These are phyloP conservation scores for Sesia apiformis DNA, from an alignment of 2,888 invertebrate genomes.

Conservation along the genomic window DNA sequence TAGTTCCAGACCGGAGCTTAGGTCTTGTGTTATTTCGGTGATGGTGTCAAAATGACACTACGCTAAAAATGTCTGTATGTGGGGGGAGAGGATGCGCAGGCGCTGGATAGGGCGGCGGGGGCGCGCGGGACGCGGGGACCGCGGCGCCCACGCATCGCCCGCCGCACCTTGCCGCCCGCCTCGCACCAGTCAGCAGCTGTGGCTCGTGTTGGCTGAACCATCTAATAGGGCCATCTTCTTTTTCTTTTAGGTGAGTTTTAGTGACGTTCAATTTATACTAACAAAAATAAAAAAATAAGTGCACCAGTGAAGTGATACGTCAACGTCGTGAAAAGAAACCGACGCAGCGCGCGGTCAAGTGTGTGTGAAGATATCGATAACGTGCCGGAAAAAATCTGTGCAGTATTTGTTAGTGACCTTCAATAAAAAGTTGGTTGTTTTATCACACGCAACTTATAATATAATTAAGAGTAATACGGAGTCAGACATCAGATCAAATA, in stretches of 20 bases:
- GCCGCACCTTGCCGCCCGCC: constrained; percentile 69
- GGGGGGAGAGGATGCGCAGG: constrained; percentile 22
- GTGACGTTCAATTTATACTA: constrained; percentile 16
- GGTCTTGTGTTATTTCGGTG: constrained; percentile 67
- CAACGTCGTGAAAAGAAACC: neutral
- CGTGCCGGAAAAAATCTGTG: neutral
- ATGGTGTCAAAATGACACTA: constrained; percentile 71
- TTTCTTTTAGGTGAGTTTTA: constrained; percentile 67
- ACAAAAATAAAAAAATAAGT: constrained; percentile 11
- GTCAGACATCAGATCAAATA: too few relatives aligned
- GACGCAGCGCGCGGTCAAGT: constrained; percentile 24
- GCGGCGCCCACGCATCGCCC: constrained; percentile 57
- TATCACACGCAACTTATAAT: too few relatives aligned
- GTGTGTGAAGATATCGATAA: constrained; percentile 8
- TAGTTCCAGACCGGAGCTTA: constrained; percentile 45
- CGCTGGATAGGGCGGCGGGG: constrained; percentile 13
- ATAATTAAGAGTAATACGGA: too few relatives aligned
- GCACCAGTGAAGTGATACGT: constrained; percentile 54
- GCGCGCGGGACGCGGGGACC: constrained; percentile 25
- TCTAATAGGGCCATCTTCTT: constrained; percentile 70
- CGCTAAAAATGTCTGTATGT: constrained; percentile 63
- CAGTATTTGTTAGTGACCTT: too few relatives aligned
- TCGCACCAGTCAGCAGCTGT: constrained; percentile 69
- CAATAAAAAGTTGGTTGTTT: too few relatives aligned
- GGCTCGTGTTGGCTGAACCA: constrained; percentile 79